Base-by-base conservation (phyloP, 2,888 invertebrate species). In the Parnassius mnemosyne region DNA sequence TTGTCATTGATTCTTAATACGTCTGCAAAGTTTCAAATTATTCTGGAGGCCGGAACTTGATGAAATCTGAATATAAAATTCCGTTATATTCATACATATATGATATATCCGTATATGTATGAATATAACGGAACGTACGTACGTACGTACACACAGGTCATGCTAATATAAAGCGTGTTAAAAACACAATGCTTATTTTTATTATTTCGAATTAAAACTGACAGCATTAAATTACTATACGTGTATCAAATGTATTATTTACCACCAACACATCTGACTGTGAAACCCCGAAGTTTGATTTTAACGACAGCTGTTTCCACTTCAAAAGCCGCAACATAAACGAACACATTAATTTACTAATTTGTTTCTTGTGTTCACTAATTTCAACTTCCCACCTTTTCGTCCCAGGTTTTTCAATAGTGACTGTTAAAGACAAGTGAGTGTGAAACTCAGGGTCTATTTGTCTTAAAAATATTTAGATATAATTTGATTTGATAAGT, bases 301-400 rank as follows among this genome's bases (percentile, higher is more conserved):
- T 44, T 59, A 57, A 54, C 61, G 63, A 69, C 89, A 88, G 78
- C 78, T 87, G 89, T 80, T 84, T 85, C 85, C 87, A 89, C 89
- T 89, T 80, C 72, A 80, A 69, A 70, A 66, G 71, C 66, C 63
- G 62, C 63, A 52, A 60, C 68, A 65, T 70, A 69, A 68, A 69
- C 65, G 70, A 71, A 65, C 66, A 71, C 72, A 71, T 73, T 75
- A 76, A 70, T 60, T 67, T 71, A 79, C 79, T 89, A 89, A 91
- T 90, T 87, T 88, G 89, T 85, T 87, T 88, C 79, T 84, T 78
- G 79, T 87, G 89, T 87, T 85, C 83, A 76, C 81, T 75, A 85
- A 89, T 91, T 88, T 85, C 86, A 87, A 81, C 75, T 80, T 83
- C 84, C 85, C 84, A 82, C 76, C 79, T 81, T 81, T 80, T 78